A percentile compares a stretch with the other conserved stretches of the same genome.
Evolutionary conservation across 2,797 vertebrate species (phyloP).

Genomic region (Hydrocynus forskahlii): DNA sequence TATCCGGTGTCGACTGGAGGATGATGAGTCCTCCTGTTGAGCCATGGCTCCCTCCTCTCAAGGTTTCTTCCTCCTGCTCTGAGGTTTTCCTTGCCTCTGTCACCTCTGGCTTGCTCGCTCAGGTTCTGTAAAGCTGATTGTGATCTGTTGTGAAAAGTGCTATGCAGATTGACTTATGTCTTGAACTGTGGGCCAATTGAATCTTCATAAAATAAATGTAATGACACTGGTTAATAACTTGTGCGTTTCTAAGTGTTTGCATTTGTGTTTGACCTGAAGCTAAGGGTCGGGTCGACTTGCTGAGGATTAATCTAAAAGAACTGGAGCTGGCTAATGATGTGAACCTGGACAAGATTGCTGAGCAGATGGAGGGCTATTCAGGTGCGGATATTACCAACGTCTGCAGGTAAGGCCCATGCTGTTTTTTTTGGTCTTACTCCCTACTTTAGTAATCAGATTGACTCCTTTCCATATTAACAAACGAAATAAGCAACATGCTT

Average conservation of each 20-base stretch:
- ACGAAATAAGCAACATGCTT: too few relatives aligned
- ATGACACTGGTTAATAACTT: background rate
- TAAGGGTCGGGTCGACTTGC: conserved; percentile 90
- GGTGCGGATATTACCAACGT: conserved; percentile 98
- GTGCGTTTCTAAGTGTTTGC: background rate
- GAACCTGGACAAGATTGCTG: conserved; percentile 89
- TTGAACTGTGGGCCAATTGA: background rate
- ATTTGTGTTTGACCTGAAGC: conserved; percentile 71
- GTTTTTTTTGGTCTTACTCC: background rate
- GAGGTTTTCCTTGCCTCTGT: too few relatives aligned
- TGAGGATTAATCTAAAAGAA: conserved; percentile 92
- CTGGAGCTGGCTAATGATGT: conserved; percentile 92
- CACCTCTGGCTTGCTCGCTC: too few relatives aligned
- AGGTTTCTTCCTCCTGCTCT: too few relatives aligned
- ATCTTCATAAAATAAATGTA: background rate
- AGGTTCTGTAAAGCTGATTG: too few relatives aligned
- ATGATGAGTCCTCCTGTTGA: too few relatives aligned
- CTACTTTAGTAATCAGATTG: too few relatives aligned
- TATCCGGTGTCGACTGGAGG: too few relatives aligned
- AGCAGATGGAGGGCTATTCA: conserved; percentile 97
- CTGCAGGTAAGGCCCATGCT: conserved; percentile 90
- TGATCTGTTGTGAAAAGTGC: too few relatives aligned
- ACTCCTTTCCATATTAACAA: background rate
- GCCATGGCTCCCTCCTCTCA: too few relatives aligned
- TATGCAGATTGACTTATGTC: too few relatives aligned